Conservation (phyloP, 2,113 vertebrate species). For the Edolisoma coerulescens region DNA sequence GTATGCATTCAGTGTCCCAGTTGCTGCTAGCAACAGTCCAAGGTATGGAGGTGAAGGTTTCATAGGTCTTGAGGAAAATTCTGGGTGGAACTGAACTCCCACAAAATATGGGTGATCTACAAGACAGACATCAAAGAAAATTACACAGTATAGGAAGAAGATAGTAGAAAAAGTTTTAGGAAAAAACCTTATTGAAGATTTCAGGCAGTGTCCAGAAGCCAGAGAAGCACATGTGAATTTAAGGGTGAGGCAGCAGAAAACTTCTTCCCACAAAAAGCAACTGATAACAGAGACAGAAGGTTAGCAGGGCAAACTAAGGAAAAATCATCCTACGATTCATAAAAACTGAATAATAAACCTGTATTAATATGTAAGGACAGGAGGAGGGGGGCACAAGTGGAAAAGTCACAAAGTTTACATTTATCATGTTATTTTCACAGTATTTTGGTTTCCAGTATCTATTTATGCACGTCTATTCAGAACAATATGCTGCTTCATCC, state of each 20-base stretch:
- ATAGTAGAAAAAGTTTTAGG: background rate
- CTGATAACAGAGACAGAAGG: background rate
- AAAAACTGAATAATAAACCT: background rate
- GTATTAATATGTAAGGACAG: background rate
- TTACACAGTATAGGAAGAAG: background rate
- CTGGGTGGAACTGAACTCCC: slow-evolving; percentile 82
- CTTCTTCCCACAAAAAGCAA: background rate
- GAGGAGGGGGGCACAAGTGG: accelerated
- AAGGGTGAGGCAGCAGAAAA: background rate
- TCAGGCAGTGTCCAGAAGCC: background rate
- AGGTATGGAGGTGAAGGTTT: slow-evolving; percentile 81
- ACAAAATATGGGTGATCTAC: slow-evolving; percentile 81
- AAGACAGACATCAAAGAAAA: slow-evolving; percentile 14
- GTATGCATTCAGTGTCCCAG: slow-evolving; percentile 69
- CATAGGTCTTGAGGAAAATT: slow-evolving; percentile 82
- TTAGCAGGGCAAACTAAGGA: background rate
- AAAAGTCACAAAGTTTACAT: background rate
- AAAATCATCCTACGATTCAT: background rate
- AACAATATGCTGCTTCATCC: background rate
- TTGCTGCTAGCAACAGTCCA: slow-evolving; percentile 77
- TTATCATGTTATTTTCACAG: background rate
- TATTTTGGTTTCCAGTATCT: background rate
- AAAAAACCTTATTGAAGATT: background rate
- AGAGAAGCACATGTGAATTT: background rate
- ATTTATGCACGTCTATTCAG: background rate